Conservation (phyloP, 64 coral and sea anemone species). For the Stichodactyla mertensii region DNA sequence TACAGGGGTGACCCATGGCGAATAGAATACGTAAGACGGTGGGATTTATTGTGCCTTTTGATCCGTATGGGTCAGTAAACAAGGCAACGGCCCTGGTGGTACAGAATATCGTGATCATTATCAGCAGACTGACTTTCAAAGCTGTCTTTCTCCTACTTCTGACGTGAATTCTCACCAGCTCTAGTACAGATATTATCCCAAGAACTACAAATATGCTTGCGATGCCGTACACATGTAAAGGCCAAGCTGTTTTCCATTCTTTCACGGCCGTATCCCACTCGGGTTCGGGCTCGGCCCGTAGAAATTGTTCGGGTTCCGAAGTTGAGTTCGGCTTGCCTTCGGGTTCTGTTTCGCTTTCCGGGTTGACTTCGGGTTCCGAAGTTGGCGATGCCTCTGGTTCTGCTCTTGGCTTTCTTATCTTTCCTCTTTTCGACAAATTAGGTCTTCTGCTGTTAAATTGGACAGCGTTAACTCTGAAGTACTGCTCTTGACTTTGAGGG, state of each 20-base stretch:
- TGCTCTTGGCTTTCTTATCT: conserved; percentile 27
- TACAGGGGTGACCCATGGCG: conserved; percentile 72
- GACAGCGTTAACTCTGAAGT: neutral
- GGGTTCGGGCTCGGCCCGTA: conserved; percentile 77
- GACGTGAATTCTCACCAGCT: conserved; percentile 50
- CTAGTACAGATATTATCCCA: conserved; percentile 33
- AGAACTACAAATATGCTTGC: conserved; percentile 41
- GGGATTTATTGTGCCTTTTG: conserved; percentile 34
- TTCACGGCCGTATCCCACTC: conserved; percentile 49
- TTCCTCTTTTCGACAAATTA: neutral
- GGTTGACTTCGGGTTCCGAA: neutral
- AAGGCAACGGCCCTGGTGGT: conserved; percentile 46
- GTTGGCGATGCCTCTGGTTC: neutral
- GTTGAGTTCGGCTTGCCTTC: conserved; percentile 15
- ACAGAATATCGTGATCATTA: conserved; percentile 57
- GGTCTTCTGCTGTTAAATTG: neutral
- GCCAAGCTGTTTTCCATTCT: conserved; percentile 74
- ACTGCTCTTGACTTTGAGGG: neutral
- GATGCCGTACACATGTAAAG: conserved; percentile 66
- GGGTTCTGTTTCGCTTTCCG: conserved; percentile 29
- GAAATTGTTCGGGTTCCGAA: conserved; percentile 42
- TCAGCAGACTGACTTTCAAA: conserved; percentile 56
- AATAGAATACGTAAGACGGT: conserved; percentile 46
- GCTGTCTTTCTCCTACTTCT: conserved; percentile 37
- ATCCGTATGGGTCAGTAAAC: conserved; percentile 66